Evolutionary conservation across 2,113 vertebrate genomes (phyloP), one percentile per base, ranked within the genome.

Genomic region (Otus sunia): DNA sequence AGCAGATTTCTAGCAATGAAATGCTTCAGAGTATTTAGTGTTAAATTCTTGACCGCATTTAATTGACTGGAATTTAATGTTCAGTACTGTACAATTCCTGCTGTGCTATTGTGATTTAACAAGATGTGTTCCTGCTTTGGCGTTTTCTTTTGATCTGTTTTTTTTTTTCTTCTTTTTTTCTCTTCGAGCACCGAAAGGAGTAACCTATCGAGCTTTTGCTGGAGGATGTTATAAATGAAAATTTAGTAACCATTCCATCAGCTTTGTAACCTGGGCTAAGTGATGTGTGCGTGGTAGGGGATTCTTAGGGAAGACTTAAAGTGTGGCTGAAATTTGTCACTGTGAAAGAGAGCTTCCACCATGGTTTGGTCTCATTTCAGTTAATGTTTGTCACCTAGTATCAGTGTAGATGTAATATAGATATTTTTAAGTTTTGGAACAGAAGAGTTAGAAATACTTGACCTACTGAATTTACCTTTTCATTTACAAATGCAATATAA

Each of bases 161-260:
- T 81, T 75, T 75, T 69, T 13, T 11, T 52, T 26, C 8, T 37
- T 32, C 19, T 29, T 39, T 72, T 68, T 97, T 96, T 98, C 96
- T 98, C 97, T 98, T 98, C 0, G 98, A 99, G 99, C 98, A 98
- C 99, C 99, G 98, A 99, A 99, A 99, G 99, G 99, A 99, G 99
- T 99, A 99, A 99, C 99, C 99, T 99, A 99, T 99, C 98, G 98
- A 99, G 99, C 99, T 99, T 99, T 99, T 99, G 99, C 98, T 99
- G 99, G 98, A 99, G 99, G 99, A 99, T 99, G 99, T 99, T 99
- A 99, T 99, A 99, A 99, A 99, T 99, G 99, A 99, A 99, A 99
- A 99, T 99, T 99, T 99, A 99, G 98, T 98, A 98, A 98, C 98
- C 95, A 98, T 99, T 99, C 99, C 99, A 86, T 99, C 99, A 97